Base-by-base conservation (phyloP, 2,113 vertebrate species). In the Equus przewalskii region DNA sequence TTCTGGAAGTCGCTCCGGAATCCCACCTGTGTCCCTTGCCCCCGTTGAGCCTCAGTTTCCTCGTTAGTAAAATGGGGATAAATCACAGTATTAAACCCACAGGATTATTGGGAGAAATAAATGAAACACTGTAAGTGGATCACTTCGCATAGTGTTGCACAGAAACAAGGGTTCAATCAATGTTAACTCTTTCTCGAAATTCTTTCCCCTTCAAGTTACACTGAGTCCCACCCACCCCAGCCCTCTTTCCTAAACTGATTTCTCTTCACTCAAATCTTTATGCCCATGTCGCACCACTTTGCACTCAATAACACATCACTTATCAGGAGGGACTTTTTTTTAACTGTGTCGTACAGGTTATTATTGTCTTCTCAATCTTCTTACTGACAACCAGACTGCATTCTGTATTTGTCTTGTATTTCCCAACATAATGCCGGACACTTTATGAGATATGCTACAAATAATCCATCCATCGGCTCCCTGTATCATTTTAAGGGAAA, bases 261-360 rank as follows among this genome's bases (percentile, higher is more conserved):
- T 75, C 88, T 92, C 44, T 65, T n/a, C 6, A 10, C 41, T 78
- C 46, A 15, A 24, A 49, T 24, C 16, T 11, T 21, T 26, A 30
- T 7, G 19, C 49, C 79, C 5, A 0, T 0, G 1, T 69, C 14
- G 3, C 1, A 5, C 15, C 36, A 26, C 4, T 11, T 16, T 7
- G 30, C 6, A 2, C n/a, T 58, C 10, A 10, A 1, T 1, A 51
- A 13, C 86, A 49, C 16, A 13, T 21, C 41, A 7, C 16, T 4
- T 7, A 12, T 26, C 46, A 26, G 5, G 7, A 81, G 2, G 15
- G 3, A 10, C 7, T 26, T 22, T 62, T 44, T 28, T 44, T 36
- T 28, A 33, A 36, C 15, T 26, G 30, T 19, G 62, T n/a, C 14
- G 2, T 51, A 4, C 6, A 0, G 22, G 9, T 64, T 41, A 6